These are phyloP conservation scores for Scaptomyza cyrtandrae DNA, from an alignment of 2,888 invertebrate genomes.

Conservation along the genomic window DNA sequence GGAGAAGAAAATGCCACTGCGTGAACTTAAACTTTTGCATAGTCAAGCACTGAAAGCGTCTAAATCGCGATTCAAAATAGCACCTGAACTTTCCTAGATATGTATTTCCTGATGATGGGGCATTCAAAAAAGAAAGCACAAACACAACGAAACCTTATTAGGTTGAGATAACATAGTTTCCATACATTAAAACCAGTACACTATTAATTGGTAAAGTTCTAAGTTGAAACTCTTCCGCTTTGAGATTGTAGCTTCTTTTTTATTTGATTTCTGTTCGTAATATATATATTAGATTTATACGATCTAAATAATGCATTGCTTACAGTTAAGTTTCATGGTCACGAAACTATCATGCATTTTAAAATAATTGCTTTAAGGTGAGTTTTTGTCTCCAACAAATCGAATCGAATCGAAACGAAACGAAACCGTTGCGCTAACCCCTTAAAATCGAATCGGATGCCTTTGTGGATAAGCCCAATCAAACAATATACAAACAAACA, in stretches of 20 bases:
- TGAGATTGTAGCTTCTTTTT: slow-evolving; percentile 1
- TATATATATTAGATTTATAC: neutral
- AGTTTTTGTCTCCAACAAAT: slow-evolving; percentile 30
- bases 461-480: slow-evolving; percentile 18
- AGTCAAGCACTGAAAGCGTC: slow-evolving; percentile 1
- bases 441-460: slow-evolving; percentile 10
- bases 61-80: slow-evolving; percentile 1
- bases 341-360: slow-evolving; percentile 38
- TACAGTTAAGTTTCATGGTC: slow-evolving; percentile 38
- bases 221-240: neutral
- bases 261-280: too few relatives aligned
- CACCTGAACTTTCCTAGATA: neutral
- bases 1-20: slow-evolving; percentile 10
- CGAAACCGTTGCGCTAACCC: slow-evolving; percentile 10
- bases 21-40: neutral
- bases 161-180: neutral
- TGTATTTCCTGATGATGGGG: neutral
- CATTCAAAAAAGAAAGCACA: neutral
- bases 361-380: slow-evolving; percentile 39
- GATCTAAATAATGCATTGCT: slow-evolving; percentile 28
- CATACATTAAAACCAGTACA: neutral
- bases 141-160: slow-evolving; percentile 3
- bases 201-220: neutral
- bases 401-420: too few relatives aligned
- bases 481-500: slow-evolving; percentile 12